phyloP scores from a whole-genome alignment of 2,888 invertebrate species.

The Acleris laterana region DNA sequence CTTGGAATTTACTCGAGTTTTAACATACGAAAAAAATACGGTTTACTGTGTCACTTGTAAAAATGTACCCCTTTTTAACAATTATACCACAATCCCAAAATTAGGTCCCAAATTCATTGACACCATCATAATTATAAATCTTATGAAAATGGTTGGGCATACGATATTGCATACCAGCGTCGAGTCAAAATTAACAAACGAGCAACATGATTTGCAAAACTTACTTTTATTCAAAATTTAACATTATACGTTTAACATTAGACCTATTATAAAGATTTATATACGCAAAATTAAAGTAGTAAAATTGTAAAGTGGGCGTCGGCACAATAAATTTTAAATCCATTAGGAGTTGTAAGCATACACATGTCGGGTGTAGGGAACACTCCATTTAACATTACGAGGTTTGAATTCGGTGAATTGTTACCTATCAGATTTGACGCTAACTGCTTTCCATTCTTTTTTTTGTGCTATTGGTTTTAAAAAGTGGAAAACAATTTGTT shows the following conservation, averaged over 20 bases:
- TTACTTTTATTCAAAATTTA: neutral
- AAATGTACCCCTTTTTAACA: too few species aligned
- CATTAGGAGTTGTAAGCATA: slow-evolving; percentile 75
- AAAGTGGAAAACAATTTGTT: neutral
- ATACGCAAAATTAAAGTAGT: slow-evolving; percentile 36
- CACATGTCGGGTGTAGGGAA: slow-evolving; percentile 73
- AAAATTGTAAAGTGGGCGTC: slow-evolving; percentile 67
- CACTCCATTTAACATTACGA: slow-evolving; percentile 83
- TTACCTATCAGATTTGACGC: slow-evolving; percentile 65
- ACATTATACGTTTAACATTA: neutral
- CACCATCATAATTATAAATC: neutral
- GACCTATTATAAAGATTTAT: neutral
- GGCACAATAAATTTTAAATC: slow-evolving; percentile 82
- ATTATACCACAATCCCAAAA: too few species aligned
- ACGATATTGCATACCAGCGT: neutral
- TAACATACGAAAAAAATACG: too few species aligned
- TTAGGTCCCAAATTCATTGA: neutral
- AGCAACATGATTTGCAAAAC: neutral
- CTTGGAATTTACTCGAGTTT: too few species aligned
- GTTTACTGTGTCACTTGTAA: too few species aligned
- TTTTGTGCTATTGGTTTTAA: slow-evolving; percentile 21
- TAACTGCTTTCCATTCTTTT: slow-evolving; percentile 44
- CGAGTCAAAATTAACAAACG: neutral
- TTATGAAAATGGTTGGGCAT: neutral
- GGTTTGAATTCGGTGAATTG: slow-evolving; percentile 80